Evolutionary conservation across 2,113 vertebrate species (phyloP).

Genomic region (Zapus hudsonius): DNA sequence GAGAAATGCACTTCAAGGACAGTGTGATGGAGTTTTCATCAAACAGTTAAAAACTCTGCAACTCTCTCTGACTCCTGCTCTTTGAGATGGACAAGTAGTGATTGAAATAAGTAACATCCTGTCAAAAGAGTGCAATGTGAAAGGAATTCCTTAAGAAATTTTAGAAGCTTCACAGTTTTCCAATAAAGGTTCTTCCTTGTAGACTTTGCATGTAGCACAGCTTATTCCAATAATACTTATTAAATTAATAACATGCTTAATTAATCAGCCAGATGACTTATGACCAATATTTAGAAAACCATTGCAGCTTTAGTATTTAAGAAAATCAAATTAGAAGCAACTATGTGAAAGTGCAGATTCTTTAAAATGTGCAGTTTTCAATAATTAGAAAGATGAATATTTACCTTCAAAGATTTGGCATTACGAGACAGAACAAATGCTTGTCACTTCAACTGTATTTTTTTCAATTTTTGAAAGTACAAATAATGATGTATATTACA

Average conservation of each 20-base stretch:
- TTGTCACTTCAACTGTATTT: not conserved
- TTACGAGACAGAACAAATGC: not conserved
- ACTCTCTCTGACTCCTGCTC: constrained; percentile 50
- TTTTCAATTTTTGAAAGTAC: not conserved
- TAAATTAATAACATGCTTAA: not conserved
- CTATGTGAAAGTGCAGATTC: not conserved
- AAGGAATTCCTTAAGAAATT: constrained; percentile 66
- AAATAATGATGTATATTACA: not conserved
- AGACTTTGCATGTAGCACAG: not conserved
- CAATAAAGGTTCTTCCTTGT: constrained; percentile 53
- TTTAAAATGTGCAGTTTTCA: not conserved
- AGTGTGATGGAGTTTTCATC: constrained; percentile 54
- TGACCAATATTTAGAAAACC: not conserved
- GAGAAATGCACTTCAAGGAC: constrained; percentile 59
- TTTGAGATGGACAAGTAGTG: constrained; percentile 52
- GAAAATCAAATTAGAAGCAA: not conserved
- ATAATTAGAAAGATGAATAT: not conserved
- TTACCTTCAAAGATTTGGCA: not conserved
- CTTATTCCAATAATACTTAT: constrained; percentile 2
- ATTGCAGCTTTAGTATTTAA: not conserved
- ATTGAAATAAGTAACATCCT: constrained; percentile 58
- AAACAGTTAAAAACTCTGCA: constrained; percentile 48
- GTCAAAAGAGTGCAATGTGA: constrained; percentile 64
- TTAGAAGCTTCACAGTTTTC: not conserved
- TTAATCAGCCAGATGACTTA: not conserved